Evolutionary conservation across 2,113 vertebrate species (phyloP), one percentile per base, ranked within the genome.

Genomic region (Micromys minutus): DNA sequence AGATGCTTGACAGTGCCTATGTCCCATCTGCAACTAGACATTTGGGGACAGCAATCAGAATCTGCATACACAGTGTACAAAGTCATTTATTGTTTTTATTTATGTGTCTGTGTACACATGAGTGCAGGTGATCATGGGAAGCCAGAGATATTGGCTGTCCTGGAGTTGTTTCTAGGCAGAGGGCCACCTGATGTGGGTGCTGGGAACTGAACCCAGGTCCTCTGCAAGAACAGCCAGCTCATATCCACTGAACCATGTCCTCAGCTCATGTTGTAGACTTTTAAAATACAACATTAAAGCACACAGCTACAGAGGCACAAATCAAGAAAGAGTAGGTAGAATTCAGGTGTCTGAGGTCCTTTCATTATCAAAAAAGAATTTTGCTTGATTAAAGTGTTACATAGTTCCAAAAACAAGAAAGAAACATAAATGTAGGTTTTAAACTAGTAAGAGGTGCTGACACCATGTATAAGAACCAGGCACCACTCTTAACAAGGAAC

Each of bases 361-460:
- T 89, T 85, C 90, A 69, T 85, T 72, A 63, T 65, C 39, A 95
- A 90, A 81, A 74, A 69, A 34, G 61, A 81, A 50, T 71, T 88
- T 90, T 74, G 59, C 50, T 88, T 63, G 72, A 79, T 87, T 94
- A 75, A 89, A 93, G 36, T 34, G 15, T 86, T 47, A 85, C 83
- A 0, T 87, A 92, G 92, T 52, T 95, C 92, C 50, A 67, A 86
- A 89, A 92, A 71, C 59, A 63, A 90, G 89, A 90, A 72, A 87
- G 88, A 10, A 57, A 63, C 19, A 67, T 10, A 91, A 79, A 26
- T 12, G 69, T 90, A 90, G 1, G 65, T 69, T 91, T 95, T 86
- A 57, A 95, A 81, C 39, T 94, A 79, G 24, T 74, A 84, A 84
- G 57, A n/a, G 76, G 31, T 6, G 69, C 69, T 81, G n/a, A 65